A percentile compares a stretch with the other conserved stretches of the same genome.
These are phyloP conservation scores for Enoplosus armatus DNA, from an alignment of 2,797 vertebrate genomes.

Conservation along the genomic window DNA sequence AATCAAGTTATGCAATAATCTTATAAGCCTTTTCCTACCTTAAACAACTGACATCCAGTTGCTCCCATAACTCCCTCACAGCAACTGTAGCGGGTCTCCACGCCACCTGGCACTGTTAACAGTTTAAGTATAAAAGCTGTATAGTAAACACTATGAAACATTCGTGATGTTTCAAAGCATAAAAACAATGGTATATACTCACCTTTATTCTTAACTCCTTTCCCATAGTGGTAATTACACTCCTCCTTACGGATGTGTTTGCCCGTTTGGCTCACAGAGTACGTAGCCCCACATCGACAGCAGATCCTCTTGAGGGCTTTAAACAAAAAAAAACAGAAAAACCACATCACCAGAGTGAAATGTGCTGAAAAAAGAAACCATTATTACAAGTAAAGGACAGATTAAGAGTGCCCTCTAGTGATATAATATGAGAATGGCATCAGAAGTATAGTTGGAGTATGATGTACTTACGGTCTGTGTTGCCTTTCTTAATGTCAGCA, in stretches of 20 bases:
- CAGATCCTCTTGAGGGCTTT: constrained; percentile 87
- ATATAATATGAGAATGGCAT: neutral
- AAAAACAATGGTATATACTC: neutral
- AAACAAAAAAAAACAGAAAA: constrained; percentile 16
- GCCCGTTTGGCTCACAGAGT: constrained; percentile 83
- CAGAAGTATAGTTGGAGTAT: no score
- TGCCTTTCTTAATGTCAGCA: constrained; percentile 74
- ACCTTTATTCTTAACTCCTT: constrained; percentile 85
- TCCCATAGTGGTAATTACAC: constrained; percentile 89
- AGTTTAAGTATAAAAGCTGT: neutral
- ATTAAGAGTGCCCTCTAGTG: constrained; percentile 58
- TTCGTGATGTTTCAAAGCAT: neutral
- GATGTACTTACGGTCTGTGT: constrained; percentile 78
- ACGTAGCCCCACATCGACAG: constrained; percentile 87
- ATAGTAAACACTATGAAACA: neutral
- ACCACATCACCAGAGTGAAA: constrained; percentile 5
- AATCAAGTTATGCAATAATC: neutral
- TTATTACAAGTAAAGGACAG: neutral
- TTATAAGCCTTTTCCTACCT: constrained; percentile 79
- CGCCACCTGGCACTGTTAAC: constrained; percentile 84
- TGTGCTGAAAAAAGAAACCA: neutral
- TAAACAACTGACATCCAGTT: constrained; percentile 86
- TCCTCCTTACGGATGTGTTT: constrained; percentile 86
- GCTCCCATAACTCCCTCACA: constrained; percentile 87
- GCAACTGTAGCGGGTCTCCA: constrained; percentile 88